Evolutionary conservation across 2,113 vertebrate genomes (phyloP), one percentile per base, ranked within the genome.

Genomic region (Brachionichthys hirsutus): DNA sequence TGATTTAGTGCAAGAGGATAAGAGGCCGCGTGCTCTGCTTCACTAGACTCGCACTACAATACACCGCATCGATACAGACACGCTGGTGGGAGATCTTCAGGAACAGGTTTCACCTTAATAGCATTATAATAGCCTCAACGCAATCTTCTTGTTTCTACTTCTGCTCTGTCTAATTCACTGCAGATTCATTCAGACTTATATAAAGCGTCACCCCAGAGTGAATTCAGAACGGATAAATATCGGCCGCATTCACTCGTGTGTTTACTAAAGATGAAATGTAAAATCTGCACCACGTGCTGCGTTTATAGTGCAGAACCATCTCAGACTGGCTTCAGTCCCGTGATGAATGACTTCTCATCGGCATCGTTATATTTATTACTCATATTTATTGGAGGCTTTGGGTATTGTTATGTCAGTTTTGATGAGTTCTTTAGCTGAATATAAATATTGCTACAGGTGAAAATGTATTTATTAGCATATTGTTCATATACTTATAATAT

Each of bases 251-350:
- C 15, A 14, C 17, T 0, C 12, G 12, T 53, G 13, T n/a, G 6
- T 1, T 40, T 6, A 47, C 10, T 15, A 41, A 49, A 22, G 12
- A 30, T 41, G 18, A 49, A 54, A 55, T 54, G 40, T 57, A 71
- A 30, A 4, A 30, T 8, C 24, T 30, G 24, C 3, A 16, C 16
- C 5, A 44, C 14, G 9, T 44, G 43, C 17, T 15, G 1, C 16
- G 43, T 44, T 44, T 44, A 16, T 2, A 2, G 14, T 13, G 44
- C 4, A 40, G 18, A 18, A 40, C 16, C 19, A 8, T 30, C 24
- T 30, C 5, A 30, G 5, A 30, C 24, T 60, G 38, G 36, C 30
- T 50, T 70, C 50, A 58, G 55, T 9, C 36, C 24, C 1, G 24
- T 30, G 3, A 30, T 30, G 24, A 4, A 30, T 38, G 36, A 38